phyloP scores from a whole-genome alignment of 2,888 invertebrate species.

The Tachina fera region DNA sequence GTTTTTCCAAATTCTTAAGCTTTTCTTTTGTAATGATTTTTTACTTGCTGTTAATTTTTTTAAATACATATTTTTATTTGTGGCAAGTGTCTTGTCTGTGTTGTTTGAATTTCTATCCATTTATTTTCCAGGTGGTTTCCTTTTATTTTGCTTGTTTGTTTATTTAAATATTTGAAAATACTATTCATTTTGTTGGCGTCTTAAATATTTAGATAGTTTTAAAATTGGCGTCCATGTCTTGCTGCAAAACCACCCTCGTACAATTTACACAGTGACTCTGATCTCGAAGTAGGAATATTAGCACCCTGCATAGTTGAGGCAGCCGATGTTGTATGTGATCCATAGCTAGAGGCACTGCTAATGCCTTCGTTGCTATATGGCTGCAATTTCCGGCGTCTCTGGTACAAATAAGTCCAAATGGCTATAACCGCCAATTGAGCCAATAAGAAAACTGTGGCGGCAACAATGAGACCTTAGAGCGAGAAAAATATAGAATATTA shows the following conservation, averaged over 20 bases:
- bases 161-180: constrained; percentile 59
- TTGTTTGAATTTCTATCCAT: constrained; percentile 36
- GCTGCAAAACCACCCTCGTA: constrained; percentile 92
- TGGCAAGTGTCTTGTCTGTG: constrained; percentile 46
- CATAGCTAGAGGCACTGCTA: constrained; percentile 75
- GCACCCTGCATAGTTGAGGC: constrained; percentile 77
- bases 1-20: constrained; percentile 35
- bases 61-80: constrained; percentile 18
- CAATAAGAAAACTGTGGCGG: constrained; percentile 92
- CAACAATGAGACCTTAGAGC: constrained; percentile 90
- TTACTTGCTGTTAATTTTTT: constrained; percentile 39
- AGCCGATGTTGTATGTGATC: constrained; percentile 74
- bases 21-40: constrained; percentile 28
- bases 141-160: constrained; percentile 16
- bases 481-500: not conserved
- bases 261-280: constrained; percentile 91
- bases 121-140: constrained; percentile 61
- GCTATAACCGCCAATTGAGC: constrained; percentile 94
- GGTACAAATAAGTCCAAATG: constrained; percentile 95
- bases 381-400: constrained; percentile 86
- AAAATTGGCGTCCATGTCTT: constrained; percentile 82
- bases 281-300: constrained; percentile 85
- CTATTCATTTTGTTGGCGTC: constrained; percentile 40
- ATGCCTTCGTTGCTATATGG: constrained; percentile 75
- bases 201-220: constrained; percentile 57